Evolutionary conservation across 2,113 vertebrate genomes (phyloP), one percentile per base, ranked within the genome.

Genomic region (Puma concolor): DNA sequence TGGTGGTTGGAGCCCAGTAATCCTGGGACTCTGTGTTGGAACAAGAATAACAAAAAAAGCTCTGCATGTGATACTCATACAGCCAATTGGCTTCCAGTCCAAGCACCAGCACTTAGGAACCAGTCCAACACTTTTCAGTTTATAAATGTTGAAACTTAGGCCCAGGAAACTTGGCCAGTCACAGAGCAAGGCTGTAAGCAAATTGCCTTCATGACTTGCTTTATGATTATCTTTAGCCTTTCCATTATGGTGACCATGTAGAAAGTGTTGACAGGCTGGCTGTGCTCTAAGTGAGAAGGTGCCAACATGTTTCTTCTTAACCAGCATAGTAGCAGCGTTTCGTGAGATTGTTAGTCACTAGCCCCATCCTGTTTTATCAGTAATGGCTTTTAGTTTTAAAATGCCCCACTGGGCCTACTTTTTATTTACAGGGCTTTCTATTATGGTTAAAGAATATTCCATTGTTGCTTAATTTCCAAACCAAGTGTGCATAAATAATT

Each of bases 401-500:
- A 81, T 80, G 72, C 79, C 93, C 23, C 71, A 86, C 83, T 97
- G 82, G 95, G 63, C 14, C 87, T 84, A 82, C 64, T 69, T 84
- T 96, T 72, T 92, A 93, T 92, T 97, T 98, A 96, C 98, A 98
- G 57, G 9, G 50, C 66, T 97, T 97, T 92, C 92, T 96, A 92
- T 88, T 82, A 57, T 93, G n/a, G 23, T 94, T 97, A 92, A 97
- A 94, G 66, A 96, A 86, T n/a, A 89, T 38, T 57, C 92, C 52
- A 60, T 91, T 84, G 36, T 96, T 94, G 79, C 91, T 97, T 98
- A 97, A 98, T 97, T 98, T 97, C 81, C 94, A 96, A 98, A 97
- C 98, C 97, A 98, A 98, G 77, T 95, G 93, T 86, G 97, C 95
- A 96, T 94, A 98, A 98, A 97, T 96, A 97, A 98, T 98, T 98